Conservation (phyloP, 2,113 vertebrate genomes). For the Picathartes gymnocephalus region DNA sequence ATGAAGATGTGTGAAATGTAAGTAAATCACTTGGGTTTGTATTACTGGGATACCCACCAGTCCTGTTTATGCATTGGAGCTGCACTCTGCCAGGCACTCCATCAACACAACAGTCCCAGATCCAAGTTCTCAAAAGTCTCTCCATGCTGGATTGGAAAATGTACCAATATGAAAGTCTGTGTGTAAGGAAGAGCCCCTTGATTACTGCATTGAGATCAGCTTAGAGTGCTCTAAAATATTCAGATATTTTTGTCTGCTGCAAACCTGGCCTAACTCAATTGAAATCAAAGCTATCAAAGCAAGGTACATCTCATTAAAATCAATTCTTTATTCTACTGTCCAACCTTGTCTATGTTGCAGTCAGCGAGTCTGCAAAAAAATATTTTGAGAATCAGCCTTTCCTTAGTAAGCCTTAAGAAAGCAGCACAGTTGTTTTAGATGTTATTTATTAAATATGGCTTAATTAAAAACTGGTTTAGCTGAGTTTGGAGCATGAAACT, state of each 20-base stretch:
- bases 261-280: not conserved
- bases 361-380: not conserved
- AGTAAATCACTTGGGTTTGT: not conserved
- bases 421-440: not conserved
- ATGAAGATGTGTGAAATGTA: not conserved
- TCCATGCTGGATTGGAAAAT: not conserved
- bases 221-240: not conserved
- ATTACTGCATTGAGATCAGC: not conserved
- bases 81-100: not conserved
- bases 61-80: not conserved
- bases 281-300: not conserved
- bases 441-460: constrained; percentile 22
- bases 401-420: not conserved
- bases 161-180: not conserved
- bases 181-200: not conserved
- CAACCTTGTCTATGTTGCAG: not conserved
- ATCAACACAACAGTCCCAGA: not conserved
- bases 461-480: constrained; percentile 43
- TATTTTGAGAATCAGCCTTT: not conserved
- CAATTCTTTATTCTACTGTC: not conserved
- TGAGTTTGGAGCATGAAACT: constrained; percentile 7
- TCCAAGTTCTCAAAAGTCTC: not conserved
- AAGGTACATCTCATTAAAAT: not conserved
- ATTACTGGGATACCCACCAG: not conserved
- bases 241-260: not conserved